Conservation (phyloP, 2,888 invertebrate species). For the Drosophila neoperkinsi region DNA sequence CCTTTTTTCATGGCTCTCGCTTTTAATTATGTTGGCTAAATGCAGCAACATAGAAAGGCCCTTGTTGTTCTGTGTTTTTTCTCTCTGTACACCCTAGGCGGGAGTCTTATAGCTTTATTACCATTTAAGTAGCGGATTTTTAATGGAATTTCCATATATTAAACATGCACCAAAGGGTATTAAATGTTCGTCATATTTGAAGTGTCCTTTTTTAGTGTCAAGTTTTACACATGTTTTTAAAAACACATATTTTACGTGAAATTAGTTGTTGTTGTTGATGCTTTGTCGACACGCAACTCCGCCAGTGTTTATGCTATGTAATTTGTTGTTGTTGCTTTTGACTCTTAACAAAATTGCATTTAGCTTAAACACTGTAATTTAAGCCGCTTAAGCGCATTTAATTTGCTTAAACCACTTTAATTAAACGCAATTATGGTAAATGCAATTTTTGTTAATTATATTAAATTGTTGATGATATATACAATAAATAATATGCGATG, state of each 20-base stretch:
- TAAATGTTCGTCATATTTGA: not conserved
- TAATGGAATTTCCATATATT: not conserved
- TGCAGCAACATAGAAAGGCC: slow-evolving; percentile 14
- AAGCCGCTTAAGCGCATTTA: slow-evolving; percentile 69
- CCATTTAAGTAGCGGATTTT: not conserved
- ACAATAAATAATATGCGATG: slow-evolving; percentile 7
- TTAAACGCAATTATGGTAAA: slow-evolving; percentile 66
- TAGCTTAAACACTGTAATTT: slow-evolving; percentile 76
- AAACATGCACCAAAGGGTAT: slow-evolving; percentile 13
- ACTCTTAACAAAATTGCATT: slow-evolving; percentile 71
- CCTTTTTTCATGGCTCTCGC: slow-evolving; percentile 26
- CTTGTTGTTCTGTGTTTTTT: slow-evolving; percentile 14
- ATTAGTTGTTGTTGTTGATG: slow-evolving; percentile 25
- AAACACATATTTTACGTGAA: slow-evolving; percentile 38
- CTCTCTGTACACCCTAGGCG: not conserved
- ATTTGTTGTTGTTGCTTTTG: slow-evolving; percentile 37
- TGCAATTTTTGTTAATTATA: slow-evolving; percentile 55
- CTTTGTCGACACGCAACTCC: slow-evolving; percentile 63
- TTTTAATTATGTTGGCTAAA: slow-evolving; percentile 65
- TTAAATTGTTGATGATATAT: slow-evolving; percentile 29
- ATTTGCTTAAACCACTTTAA: slow-evolving; percentile 69
- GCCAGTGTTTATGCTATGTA: slow-evolving; percentile 42
- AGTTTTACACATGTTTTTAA: slow-evolving; percentile 14
- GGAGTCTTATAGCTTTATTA: not conserved
- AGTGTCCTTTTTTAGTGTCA: not conserved